Evolutionary conservation across 2,888 invertebrate genomes (phyloP).

Genomic region (Xanthia icteritia): DNA sequence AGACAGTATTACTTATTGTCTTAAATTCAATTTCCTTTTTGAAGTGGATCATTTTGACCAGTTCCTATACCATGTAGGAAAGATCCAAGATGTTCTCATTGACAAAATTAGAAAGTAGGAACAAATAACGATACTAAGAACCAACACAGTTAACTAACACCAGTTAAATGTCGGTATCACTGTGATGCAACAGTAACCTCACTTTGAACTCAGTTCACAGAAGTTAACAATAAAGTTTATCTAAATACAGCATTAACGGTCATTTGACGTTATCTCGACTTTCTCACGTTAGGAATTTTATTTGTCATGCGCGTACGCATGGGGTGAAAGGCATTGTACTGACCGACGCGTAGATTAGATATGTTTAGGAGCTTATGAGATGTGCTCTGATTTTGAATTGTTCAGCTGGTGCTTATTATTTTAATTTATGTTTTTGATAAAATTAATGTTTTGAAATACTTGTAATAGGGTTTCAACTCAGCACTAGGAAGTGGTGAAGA

Average conservation of each 20-base stretch:
- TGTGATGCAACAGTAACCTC: conserved; percentile 54
- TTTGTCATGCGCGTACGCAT: conserved; percentile 76
- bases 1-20: neutral
- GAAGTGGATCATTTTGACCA: neutral
- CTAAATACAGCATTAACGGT: conserved; percentile 77
- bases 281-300: conserved; percentile 84
- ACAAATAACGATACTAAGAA: conserved; percentile 47
- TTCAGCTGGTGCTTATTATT: neutral
- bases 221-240: conserved; percentile 76
- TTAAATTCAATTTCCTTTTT: too few species aligned
- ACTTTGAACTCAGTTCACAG: conserved; percentile 71
- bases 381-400: conserved; percentile 49
- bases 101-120: conserved; percentile 51
- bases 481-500: too few species aligned
- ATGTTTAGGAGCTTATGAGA: conserved; percentile 48
- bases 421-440: conserved; percentile 5
- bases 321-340: conserved; percentile 79
- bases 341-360: conserved; percentile 70
- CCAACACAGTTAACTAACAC: conserved; percentile 46
- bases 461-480: neutral
- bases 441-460: neutral
- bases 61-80: neutral
- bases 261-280: conserved; percentile 79
- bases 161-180: conserved; percentile 47
- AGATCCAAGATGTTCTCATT: conserved; percentile 16